Evolutionary conservation across 2,113 vertebrate species (phyloP), one percentile per base, ranked within the genome.

Genomic region (Clarias gariepinus): DNA sequence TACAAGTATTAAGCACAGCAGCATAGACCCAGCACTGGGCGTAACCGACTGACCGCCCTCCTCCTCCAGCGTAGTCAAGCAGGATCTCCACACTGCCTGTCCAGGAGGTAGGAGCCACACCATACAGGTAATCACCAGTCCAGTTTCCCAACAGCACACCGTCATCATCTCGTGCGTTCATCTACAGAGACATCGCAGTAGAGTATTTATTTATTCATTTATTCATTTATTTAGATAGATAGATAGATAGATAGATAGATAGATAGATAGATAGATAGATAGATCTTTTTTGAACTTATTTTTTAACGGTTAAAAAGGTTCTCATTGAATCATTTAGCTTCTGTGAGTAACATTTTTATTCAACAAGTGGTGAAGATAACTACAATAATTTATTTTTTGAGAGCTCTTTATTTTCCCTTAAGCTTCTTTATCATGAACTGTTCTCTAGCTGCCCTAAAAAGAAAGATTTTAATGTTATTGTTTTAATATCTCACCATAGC

Each of bases 21-120:
- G 98, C 97, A 47, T 97, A 99, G 92, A 99, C 98, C 98, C 98
- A 99, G 92, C 98, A 99, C 87, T 99, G 98, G 19, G 97, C 97
- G 0, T 97, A 99, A 68, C 93, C 91, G 25, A 99, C 96, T 0
- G 98, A 96, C 41, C 15, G 52, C 55, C 89, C 89, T 78, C 90
- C 88, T 55, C 95, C 95, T 76, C 91, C 93, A 76, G 88, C 90
- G 30, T 97, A 99, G 88, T 93, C 94, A 88, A 97, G 83, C 7
- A 99, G 94, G 90, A 99, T 99, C 81, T 99, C 97, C 0, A 97
- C 95, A 19, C 98, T 99, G 87, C 98, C 97, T 0, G 97, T 99
- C 98, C 98, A 99, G 89, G 97, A 95, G 1, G 98, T 99, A 33
- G 98, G 98, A 4, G 98, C 91, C 0, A 99, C 95, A 0, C 98